Conservation (phyloP, 1,140 invertebrate species). For the Drosophila lowei region DNA sequence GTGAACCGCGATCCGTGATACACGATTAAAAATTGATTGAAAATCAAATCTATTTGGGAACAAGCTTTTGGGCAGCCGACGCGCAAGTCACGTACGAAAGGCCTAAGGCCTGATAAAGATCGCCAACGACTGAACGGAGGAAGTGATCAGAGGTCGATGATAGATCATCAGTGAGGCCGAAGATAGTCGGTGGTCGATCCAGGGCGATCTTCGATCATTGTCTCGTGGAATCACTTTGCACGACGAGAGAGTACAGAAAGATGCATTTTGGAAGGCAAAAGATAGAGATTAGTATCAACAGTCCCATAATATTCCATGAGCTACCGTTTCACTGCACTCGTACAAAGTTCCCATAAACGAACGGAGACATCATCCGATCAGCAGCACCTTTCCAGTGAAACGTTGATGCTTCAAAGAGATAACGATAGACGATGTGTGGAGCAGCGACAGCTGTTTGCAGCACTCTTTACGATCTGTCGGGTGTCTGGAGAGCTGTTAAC, state of each 20-base stretch:
- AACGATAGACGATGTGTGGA: constrained; percentile 9
- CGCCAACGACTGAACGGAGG: constrained; percentile 7
- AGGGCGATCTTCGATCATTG: background rate
- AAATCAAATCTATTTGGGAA: constrained; percentile 47
- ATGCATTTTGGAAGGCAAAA: too few species aligned
- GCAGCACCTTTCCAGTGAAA: too few species aligned
- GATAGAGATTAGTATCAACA: too few species aligned
- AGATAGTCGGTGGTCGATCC: constrained; percentile 19
- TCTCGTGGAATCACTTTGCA: too few species aligned
- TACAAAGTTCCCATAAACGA: too few species aligned
- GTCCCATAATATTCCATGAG: too few species aligned
- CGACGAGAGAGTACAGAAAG: too few species aligned
- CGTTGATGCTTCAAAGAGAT: constrained; percentile 17
- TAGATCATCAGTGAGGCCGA: constrained; percentile 6
- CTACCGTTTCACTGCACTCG: too few species aligned
- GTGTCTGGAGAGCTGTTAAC: constrained; percentile 40
- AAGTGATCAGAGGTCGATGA: constrained; percentile 20
- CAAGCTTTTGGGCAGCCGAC: constrained; percentile 29
- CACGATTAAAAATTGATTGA: constrained; percentile 55
- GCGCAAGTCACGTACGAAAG: constrained; percentile 55
- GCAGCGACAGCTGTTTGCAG: constrained; percentile 23
- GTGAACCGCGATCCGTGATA: too few species aligned
- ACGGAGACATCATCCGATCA: too few species aligned
- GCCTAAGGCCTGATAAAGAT: constrained; percentile 4
- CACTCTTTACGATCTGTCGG: constrained; percentile 53